Percentiles rank a stretch among this genome's conserved stretches.
These are phyloP conservation scores for Lysandra coridon DNA, from an alignment of 2,888 invertebrate genomes.

Conservation along the genomic window DNA sequence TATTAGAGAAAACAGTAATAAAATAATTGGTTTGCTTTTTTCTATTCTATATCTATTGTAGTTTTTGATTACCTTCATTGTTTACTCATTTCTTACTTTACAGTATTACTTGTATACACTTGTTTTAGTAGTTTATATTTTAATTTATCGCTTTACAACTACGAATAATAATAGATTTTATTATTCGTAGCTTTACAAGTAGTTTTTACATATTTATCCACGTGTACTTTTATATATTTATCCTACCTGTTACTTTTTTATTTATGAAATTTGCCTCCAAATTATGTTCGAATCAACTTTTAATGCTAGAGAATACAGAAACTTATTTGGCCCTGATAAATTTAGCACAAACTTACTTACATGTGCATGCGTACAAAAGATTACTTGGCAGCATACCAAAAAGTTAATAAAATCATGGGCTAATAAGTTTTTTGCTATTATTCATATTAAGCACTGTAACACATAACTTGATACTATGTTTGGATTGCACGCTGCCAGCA, in stretches of 20 bases:
- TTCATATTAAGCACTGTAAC: neutral
- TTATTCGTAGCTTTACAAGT: neutral
- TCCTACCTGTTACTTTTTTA: neutral
- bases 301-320: neutral
- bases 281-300: neutral
- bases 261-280: neutral
- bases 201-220: neutral
- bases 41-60: neutral
- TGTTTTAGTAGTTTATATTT: neutral
- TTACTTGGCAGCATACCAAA: neutral
- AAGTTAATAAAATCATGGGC: neutral
- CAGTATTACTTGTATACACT: neutral
- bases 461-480: slow-evolving; percentile 43
- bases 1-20: neutral
- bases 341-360: neutral
- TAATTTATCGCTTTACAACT: neutral
- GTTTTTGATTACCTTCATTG: neutral
- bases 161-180: no score
- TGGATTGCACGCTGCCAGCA: slow-evolving; percentile 77
- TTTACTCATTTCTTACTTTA: neutral
- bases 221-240: neutral
- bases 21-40: neutral
- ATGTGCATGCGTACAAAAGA: neutral
- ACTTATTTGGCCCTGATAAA: slow-evolving; percentile 7
- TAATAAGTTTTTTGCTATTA: neutral